Percentiles rank a stretch among this genome's conserved stretches.
Evolutionary conservation across 2,113 vertebrate genomes (phyloP).

Genomic region (Arothron firmamentum): DNA sequence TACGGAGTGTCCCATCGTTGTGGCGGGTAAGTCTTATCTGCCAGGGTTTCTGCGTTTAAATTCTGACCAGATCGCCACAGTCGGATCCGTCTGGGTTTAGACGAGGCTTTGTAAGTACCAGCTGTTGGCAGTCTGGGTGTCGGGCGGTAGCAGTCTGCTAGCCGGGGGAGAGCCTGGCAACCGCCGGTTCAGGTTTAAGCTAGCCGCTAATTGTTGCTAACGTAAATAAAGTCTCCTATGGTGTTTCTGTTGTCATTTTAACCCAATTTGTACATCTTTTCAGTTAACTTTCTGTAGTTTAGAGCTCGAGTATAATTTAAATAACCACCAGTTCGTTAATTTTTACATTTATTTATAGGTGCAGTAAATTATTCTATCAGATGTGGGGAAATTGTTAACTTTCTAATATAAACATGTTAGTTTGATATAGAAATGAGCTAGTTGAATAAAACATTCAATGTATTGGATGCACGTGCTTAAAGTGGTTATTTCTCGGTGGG

Average conservation of each 20-base stretch:
- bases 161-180: background rate
- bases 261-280: background rate
- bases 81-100: background rate
- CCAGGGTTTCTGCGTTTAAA: background rate
- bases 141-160: slow-evolving; percentile 1
- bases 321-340: no score
- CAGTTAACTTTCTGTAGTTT: background rate
- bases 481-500: no score
- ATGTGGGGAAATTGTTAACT: no score
- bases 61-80: background rate
- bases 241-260: no score
- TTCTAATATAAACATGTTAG: no score
- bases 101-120: background rate
- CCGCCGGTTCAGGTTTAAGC: background rate
- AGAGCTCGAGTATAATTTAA: no score
- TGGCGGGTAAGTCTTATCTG: slow-evolving; percentile 47
- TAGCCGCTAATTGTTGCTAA: background rate
- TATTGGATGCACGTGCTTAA: no score
- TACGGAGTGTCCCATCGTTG: background rate
- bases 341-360: no score
- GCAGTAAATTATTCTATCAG: no score
- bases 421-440: no score
- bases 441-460: no score
- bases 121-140: background rate
- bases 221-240: background rate